phyloP scores from a whole-genome alignment of 1,140 invertebrate species.

The Trachymyrmex cornetzi region DNA sequence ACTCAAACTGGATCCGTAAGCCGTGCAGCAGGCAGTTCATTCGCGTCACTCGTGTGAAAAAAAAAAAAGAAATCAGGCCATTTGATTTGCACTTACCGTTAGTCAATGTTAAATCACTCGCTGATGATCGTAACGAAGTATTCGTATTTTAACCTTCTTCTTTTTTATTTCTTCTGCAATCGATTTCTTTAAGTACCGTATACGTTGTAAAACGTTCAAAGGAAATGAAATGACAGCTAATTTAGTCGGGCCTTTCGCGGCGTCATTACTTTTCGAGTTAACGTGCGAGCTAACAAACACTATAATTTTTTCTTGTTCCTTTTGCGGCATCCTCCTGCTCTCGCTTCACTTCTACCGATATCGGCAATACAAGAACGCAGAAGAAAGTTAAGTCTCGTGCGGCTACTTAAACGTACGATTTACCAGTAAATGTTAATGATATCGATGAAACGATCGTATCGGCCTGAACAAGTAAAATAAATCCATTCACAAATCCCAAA shows the following conservation, averaged over 20 bases:
- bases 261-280: constrained; percentile 34
- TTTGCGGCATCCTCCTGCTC: constrained; percentile 10
- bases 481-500: constrained; percentile 66
- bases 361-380: background rate
- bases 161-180: constrained; percentile 59
- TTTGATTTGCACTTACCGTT: constrained; percentile 66
- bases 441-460: constrained; percentile 30
- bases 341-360: background rate
- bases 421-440: background rate
- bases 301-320: constrained; percentile 28
- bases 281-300: background rate
- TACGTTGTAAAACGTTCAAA: constrained; percentile 33
- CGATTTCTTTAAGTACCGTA: constrained; percentile 44
- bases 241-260: constrained; percentile 21
- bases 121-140: constrained; percentile 54
- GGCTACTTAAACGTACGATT: constrained; percentile 24
- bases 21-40: constrained; percentile 25
- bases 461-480: constrained; percentile 20
- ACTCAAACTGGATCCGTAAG: constrained; percentile 73
- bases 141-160: background rate
- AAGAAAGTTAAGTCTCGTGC: constrained; percentile 25
- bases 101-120: constrained; percentile 38
- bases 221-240: constrained; percentile 35
- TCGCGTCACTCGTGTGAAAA: constrained; percentile 15
- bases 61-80: constrained; percentile 36